Percentiles rank a stretch among this genome's conserved stretches.
phyloP scores from a whole-genome alignment of 2,888 invertebrate genomes.

The Pandemis heparana region DNA sequence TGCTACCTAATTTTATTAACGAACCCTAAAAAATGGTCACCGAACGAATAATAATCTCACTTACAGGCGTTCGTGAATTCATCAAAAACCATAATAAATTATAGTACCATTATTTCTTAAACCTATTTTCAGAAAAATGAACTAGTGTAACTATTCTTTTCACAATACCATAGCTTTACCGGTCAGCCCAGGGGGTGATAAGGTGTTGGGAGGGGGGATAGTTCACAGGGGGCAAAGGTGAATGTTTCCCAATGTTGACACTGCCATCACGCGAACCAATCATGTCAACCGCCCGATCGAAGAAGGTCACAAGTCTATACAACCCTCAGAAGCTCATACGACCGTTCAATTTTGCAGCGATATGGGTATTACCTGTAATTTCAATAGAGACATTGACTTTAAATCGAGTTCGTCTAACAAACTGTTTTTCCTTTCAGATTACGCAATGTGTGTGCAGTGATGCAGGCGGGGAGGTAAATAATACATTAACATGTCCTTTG shows the following conservation, averaged over 20 bases:
- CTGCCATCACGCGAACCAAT: conserved; percentile 34
- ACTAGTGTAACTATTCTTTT: neutral
- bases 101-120: neutral
- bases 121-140: neutral
- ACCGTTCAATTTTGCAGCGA: neutral
- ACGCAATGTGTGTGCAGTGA: conserved; percentile 15
- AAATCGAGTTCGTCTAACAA: conserved; percentile 12
- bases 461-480: conserved; percentile 25
- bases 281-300: neutral
- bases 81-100: no score
- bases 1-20: no score
- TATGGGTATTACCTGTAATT: conserved; percentile 32
- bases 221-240: conserved; percentile 42
- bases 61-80: no score
- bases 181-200: conserved; percentile 9
- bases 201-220: conserved; percentile 7
- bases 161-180: conserved; percentile 11
- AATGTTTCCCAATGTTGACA: conserved; percentile 42
- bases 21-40: no score
- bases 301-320: conserved; percentile 14
- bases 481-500: neutral
- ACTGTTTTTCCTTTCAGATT: conserved; percentile 29
- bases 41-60: no score
- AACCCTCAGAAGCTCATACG: neutral
- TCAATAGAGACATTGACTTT: conserved; percentile 31